Percentiles rank a stretch among this genome's conserved stretches.
phyloP scores from a whole-genome alignment of 2,888 invertebrate genomes.

The Plemyria rubiginata region DNA sequence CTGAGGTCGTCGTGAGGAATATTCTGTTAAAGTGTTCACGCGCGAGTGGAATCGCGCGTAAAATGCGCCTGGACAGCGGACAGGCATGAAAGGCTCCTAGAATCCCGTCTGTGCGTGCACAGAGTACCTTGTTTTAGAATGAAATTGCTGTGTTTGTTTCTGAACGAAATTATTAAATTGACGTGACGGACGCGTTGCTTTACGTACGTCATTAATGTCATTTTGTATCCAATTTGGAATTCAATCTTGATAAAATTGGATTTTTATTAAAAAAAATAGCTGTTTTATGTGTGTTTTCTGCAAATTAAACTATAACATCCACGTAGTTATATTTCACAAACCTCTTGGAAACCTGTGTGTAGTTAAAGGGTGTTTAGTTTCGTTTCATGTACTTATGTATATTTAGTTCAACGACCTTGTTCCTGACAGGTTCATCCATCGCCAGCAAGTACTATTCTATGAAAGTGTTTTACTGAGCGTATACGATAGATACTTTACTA shows the following conservation, averaged over 20 bases:
- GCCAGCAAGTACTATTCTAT: slow-evolving; percentile 77
- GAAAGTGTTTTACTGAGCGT: slow-evolving; percentile 69
- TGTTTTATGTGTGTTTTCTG: slow-evolving; percentile 32
- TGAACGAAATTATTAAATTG: slow-evolving; percentile 46
- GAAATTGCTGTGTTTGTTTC: not conserved
- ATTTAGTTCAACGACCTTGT: slow-evolving; percentile 85
- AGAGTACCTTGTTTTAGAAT: too few species aligned
- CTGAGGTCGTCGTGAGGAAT: too few species aligned
- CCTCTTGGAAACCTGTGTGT: slow-evolving; percentile 50
- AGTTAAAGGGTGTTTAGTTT: slow-evolving; percentile 62
- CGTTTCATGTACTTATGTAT: slow-evolving; percentile 68
- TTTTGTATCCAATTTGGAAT: slow-evolving; percentile 54
- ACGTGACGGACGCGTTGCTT: slow-evolving; percentile 77
- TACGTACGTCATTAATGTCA: slow-evolving; percentile 67
- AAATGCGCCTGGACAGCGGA: too few species aligned
- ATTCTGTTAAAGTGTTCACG: too few species aligned
- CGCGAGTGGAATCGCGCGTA: too few species aligned
- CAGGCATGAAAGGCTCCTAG: too few species aligned
- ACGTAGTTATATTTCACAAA: slow-evolving; percentile 51
- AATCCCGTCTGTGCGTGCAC: too few species aligned
- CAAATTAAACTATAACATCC: slow-evolving; percentile 16
- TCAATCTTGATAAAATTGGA: slow-evolving; percentile 54
- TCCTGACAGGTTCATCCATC: slow-evolving; percentile 85
- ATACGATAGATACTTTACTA: slow-evolving; percentile 64
- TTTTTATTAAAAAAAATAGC: slow-evolving; percentile 38